Evolutionary conservation across 2,797 vertebrate genomes (phyloP).

Genomic region (Lacerta agilis): DNA sequence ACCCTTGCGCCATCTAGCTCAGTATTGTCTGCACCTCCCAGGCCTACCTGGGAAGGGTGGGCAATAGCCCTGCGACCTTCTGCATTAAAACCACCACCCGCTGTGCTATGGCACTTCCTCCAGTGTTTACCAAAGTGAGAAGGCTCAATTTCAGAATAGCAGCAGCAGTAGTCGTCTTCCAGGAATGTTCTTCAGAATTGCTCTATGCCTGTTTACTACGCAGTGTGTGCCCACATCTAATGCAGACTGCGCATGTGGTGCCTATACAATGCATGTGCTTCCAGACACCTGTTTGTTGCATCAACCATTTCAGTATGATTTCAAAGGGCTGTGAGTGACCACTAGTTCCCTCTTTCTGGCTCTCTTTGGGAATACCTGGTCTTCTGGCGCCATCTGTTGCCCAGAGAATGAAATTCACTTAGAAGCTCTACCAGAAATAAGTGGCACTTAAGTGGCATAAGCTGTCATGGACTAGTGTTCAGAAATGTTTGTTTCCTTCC

Average conservation of each 20-base stretch:
- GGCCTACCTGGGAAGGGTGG: too few relatives aligned
- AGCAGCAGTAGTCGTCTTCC: too few relatives aligned
- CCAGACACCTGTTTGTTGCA: neutral
- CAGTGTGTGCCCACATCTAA: neutral
- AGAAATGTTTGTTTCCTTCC: neutral
- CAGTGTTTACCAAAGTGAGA: neutral
- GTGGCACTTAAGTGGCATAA: too few relatives aligned
- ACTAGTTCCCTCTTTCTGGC: neutral
- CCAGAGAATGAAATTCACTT: neutral
- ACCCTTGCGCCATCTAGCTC: too few relatives aligned
- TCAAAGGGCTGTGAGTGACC: neutral
- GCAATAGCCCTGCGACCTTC: too few relatives aligned
- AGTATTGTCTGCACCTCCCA: too few relatives aligned
- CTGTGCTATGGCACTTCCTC: too few relatives aligned
- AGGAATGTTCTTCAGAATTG: too few relatives aligned
- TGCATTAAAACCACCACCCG: too few relatives aligned
- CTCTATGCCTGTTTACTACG: neutral
- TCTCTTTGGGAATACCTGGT: neutral
- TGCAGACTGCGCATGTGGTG: neutral
- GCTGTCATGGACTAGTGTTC: too few relatives aligned
- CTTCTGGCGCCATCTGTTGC: conserved; percentile 61
- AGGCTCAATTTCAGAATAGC: neutral
- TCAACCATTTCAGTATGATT: neutral
- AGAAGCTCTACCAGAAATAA: rapidly evolving
- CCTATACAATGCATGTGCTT: neutral